A percentile compares a stretch with the other conserved stretches of the same genome.
Evolutionary conservation across 2,888 invertebrate genomes (phyloP).

Genomic region (Smittia aterrima): DNA sequence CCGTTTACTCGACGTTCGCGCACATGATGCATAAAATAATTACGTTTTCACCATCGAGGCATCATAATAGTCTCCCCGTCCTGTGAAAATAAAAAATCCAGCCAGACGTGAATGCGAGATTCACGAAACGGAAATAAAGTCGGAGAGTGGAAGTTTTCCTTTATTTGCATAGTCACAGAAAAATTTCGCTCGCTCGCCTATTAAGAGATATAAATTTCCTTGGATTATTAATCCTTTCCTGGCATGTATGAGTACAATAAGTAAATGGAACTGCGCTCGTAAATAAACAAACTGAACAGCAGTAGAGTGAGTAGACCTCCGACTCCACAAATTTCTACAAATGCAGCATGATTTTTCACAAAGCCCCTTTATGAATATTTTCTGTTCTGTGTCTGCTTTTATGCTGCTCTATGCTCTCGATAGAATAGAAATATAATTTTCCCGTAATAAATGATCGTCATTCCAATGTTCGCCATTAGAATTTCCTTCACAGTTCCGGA

Average conservation of each 20-base stretch:
- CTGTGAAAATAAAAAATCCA: not conserved
- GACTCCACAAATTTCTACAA: not conserved
- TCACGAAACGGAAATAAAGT: conserved; percentile 35
- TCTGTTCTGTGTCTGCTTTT: not conserved
- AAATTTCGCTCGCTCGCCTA: conserved; percentile 18
- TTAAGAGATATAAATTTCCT: conserved; percentile 37
- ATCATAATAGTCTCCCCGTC: not conserved
- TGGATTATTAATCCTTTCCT: conserved; percentile 38
- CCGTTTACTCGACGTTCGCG: not conserved
- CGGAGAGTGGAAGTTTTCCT: conserved; percentile 5
- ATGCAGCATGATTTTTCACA: conserved; percentile 11
- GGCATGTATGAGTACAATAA: conserved; percentile 18
- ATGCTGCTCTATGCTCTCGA: not conserved
- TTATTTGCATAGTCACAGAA: conserved; percentile 33
- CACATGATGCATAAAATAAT: conserved; percentile 36
- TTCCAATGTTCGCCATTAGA: conserved; percentile 37
- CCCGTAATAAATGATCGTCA: conserved; percentile 33
- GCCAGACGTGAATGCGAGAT: conserved; percentile 10
- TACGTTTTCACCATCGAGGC: not conserved
- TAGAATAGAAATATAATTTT: conserved; percentile 34
- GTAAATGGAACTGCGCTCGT: not conserved
- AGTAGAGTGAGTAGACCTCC: not conserved
- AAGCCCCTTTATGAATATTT: not conserved
- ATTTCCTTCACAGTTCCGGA: not conserved
- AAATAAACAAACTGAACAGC: not conserved